Base-by-base conservation (phyloP, 2,888 invertebrate genomes). In the Villa cingulata region DNA sequence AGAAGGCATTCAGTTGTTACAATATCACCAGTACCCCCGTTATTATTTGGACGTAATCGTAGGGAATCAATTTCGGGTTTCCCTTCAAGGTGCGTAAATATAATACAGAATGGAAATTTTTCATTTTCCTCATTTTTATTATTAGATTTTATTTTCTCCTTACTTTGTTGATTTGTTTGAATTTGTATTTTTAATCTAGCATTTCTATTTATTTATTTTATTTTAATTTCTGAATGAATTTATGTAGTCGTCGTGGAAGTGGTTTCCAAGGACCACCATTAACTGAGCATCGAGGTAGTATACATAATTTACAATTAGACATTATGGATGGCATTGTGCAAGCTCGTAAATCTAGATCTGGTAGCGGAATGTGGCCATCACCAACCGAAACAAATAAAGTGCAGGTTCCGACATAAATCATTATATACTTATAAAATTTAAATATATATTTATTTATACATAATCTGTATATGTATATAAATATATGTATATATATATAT, bases 281-380 rank as follows among this genome's bases (percentile, higher is more conserved):
- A 49, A 81, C 81, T 51, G 82, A 82, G 59, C 72, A 80, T 51
- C 68, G 75, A 42, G 85, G 86, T 51, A 86, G 86, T 65, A 77
- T 82, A 44, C 87, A 87, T 65, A 88, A 87, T 62, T 74, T 88
- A 34, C 86, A 87, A 62, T 70, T 88, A 58, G 88, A 88, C 63
- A 87, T 88, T 55, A 87, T 88, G 87, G 88, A 88, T 60, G 86
- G 88, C 56, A 88, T 88, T 57, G 84, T 84, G 20, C 80, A 82
- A 59, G 80, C 84, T 20, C 76, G 85, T 50, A 87, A 87, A 73
- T 44, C 29, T 15, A 64, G 66, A 48, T 65, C 67, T 46, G 66
- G 66, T 48, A 67, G 67, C 20, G 79, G 85, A 48, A 80, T 87
- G 73, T 86, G 86, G 62, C 76, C 86, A 62, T 57, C 65, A 29